Conservation (phyloP, 2,113 vertebrate species). For the Scomber japonicus region DNA sequence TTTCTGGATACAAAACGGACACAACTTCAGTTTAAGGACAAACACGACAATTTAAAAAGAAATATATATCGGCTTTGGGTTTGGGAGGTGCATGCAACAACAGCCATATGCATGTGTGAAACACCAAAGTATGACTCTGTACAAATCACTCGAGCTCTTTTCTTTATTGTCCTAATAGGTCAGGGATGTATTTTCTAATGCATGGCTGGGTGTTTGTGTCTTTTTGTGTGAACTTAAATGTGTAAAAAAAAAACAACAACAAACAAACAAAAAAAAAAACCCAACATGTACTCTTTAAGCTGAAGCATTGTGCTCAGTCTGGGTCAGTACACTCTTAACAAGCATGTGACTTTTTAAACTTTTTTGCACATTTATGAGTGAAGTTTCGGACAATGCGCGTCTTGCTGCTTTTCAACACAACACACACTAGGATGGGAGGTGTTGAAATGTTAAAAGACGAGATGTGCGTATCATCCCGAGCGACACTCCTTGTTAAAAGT, state of each 20-base stretch:
- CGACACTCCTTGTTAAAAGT: conserved; percentile 40
- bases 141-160: conserved; percentile 59
- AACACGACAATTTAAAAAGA: conserved; percentile 13
- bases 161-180: conserved; percentile 57
- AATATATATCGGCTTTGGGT: conserved; percentile 11
- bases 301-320: conserved; percentile 53
- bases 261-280: conserved; percentile 24
- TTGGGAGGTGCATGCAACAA: conserved; percentile 66
- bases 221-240: conserved; percentile 55
- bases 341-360: conserved; percentile 40
- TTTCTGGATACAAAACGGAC: conserved; percentile 30
- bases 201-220: conserved; percentile 74
- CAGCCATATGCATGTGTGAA: conserved; percentile 71
- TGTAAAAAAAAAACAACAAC: conserved; percentile 33
- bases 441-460: conserved; percentile 18
- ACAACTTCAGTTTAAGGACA: conserved; percentile 30
- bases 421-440: not conserved
- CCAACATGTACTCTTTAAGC: conserved; percentile 60
- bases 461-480: not conserved
- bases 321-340: conserved; percentile 53
- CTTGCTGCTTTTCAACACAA: conserved; percentile 30
- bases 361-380: conserved; percentile 55
- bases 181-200: conserved; percentile 73
- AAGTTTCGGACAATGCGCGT: conserved; percentile 17
- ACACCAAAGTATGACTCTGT: conserved; percentile 77